These are phyloP conservation scores for Oreochromis niloticus DNA, from an alignment of 2,113 vertebrate species.

Conservation along the genomic window DNA sequence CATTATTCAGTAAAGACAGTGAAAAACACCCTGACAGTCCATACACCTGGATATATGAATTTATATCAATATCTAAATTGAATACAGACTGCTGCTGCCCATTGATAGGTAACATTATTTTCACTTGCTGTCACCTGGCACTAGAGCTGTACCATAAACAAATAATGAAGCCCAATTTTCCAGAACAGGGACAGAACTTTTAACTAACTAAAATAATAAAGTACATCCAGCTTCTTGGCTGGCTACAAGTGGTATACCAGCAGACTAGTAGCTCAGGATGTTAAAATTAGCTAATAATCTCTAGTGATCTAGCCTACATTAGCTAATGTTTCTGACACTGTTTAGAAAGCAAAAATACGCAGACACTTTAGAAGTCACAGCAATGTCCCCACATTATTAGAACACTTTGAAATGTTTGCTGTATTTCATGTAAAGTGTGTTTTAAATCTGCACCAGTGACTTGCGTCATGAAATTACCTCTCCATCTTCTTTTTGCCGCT, in stretches of 20 bases:
- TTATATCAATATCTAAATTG: neutral
- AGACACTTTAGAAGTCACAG: neutral
- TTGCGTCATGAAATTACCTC: neutral
- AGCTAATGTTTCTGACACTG: neutral
- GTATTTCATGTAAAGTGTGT: neutral
- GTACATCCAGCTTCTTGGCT: neutral
- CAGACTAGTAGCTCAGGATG: too few species aligned
- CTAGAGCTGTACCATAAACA: neutral
- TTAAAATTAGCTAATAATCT: neutral
- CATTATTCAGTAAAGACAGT: neutral
- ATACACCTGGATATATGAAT: neutral
- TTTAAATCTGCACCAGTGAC: neutral
- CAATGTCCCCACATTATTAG: neutral
- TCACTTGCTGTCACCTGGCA: neutral
- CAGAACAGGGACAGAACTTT: neutral
- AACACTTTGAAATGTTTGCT: neutral
- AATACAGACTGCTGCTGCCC: neutral
- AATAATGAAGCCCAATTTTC: neutral
- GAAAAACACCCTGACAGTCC: neutral
- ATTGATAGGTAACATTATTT: neutral
- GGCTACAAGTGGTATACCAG: too few species aligned
- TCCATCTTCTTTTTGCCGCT: neutral
- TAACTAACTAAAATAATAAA: neutral
- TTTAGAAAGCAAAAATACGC: neutral
- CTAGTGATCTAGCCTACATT: neutral